These are phyloP conservation scores for Pharmacophagus antenor DNA, from an alignment of 2,888 invertebrate genomes.

Conservation along the genomic window DNA sequence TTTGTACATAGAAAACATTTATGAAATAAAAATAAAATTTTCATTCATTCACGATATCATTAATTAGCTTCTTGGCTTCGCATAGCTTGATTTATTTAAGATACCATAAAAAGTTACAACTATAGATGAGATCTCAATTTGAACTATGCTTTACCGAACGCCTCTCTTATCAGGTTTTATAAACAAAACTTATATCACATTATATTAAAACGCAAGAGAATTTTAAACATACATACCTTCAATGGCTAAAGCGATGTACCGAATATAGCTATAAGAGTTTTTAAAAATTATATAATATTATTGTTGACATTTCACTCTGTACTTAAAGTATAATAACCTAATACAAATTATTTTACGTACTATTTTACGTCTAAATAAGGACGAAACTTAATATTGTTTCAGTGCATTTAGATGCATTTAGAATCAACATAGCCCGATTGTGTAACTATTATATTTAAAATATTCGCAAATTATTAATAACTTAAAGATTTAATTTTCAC, in stretches of 20 bases:
- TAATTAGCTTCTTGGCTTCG: conserved; percentile 76
- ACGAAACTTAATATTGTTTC: conserved; percentile 12
- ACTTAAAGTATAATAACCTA: background rate
- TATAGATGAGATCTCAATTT: conserved; percentile 79
- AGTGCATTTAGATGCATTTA: conserved; percentile 12
- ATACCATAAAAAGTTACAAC: conserved; percentile 69
- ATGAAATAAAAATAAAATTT: conserved; percentile 37
- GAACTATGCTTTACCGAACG: conserved; percentile 74
- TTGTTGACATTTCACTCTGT: background rate
- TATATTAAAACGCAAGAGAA: conserved; percentile 50
- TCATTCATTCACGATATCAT: conserved; percentile 47
- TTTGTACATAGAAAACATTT: conserved; percentile 34
- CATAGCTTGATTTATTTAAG: conserved; percentile 71
- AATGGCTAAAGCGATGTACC: conserved; percentile 14
- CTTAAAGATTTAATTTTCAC: no score
- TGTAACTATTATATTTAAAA: no score
- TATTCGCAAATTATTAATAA: no score
- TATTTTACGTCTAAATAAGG: conserved; percentile 11
- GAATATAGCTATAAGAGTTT: background rate
- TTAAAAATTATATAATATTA: no score
- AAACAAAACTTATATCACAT: conserved; percentile 72
- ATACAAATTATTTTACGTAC: background rate
- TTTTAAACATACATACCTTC: conserved; percentile 31
- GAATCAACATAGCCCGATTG: conserved; percentile 9
- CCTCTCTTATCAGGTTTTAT: conserved; percentile 53